phyloP scores from a whole-genome alignment of 2,797 vertebrate species.

The Acridotheres tristis region DNA sequence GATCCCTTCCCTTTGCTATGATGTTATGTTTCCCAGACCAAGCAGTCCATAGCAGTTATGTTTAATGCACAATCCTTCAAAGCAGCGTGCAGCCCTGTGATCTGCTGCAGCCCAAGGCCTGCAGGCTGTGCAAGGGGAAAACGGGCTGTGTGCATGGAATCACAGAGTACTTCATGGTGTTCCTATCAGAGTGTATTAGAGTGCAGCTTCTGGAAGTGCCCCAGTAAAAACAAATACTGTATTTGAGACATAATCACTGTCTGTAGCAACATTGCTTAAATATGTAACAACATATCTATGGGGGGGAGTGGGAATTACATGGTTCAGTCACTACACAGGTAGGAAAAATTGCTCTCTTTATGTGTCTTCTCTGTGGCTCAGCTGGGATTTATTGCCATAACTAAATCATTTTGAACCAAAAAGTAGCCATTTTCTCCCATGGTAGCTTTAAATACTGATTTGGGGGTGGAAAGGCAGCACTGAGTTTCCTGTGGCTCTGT shows the following conservation, averaged over 20 bases:
- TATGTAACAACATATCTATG: neutral
- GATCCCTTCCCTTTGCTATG: neutral
- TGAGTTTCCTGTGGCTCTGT: neutral
- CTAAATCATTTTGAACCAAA: neutral
- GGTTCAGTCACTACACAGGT: neutral
- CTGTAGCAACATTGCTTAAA: neutral
- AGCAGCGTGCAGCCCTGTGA: neutral
- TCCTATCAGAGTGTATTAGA: neutral
- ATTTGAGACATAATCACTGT: neutral
- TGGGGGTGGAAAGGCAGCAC: neutral
- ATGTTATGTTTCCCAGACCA: neutral
- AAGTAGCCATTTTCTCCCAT: conserved; percentile 1
- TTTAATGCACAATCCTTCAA: neutral
- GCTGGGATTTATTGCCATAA: conserved; percentile 37
- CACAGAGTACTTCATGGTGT: neutral
- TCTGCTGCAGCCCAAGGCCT: neutral
- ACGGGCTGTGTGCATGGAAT: neutral
- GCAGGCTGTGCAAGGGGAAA: neutral
- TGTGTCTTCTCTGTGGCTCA: neutral
- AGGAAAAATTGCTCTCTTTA: conserved; percentile 26
- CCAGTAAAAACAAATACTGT: neutral
- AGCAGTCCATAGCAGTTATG: neutral
- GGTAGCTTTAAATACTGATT: neutral
- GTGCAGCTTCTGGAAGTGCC: neutral
- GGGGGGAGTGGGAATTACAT: neutral